Evolutionary conservation across 2,888 invertebrate genomes (phyloP), one percentile per base, ranked within the genome.

Genomic region (Dryobota labecula): DNA sequence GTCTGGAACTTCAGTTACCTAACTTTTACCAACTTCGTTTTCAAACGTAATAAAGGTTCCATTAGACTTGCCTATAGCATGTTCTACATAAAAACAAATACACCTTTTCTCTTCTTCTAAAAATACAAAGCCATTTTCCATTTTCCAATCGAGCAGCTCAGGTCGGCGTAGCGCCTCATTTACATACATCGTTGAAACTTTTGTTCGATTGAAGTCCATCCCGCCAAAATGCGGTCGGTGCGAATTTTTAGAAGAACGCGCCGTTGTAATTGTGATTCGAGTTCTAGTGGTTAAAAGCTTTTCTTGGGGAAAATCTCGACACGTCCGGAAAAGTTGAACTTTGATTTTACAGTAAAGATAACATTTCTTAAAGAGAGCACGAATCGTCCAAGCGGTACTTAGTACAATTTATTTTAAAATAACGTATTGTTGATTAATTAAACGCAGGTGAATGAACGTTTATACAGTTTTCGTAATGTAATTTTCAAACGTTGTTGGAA

Each of bases 221-320:
- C 83, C 64, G 80, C 77, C 86, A 82, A 88, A 89, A 87, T 82
- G 86, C 87, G 86, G 87, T 86, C 85, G 86, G 87, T 87, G 87
- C 84, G 87, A 89, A 91, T 89, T 90, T 90, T 92, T 90, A 86
- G 87, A 83, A 87, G 87, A 87, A 85, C 86, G 84, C 86, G 85
- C 83, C 78, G 84, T 87, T 90, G 89, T 92, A 91, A 93, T 92
- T 92, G 90, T 88, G 85, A 87, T 87, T 92, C 88, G 85, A 93
- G 90, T 89, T 92, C 88, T 85, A 93, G 92, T 89, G 91, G 87
- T 91, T 92, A 91, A 93, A 93, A 93, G 93, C 93, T 93, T 92
- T 91, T 89, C 90, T 90, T 90, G 88, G 83, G 80, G 85, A 88
- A 84, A 87, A 86, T 88, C 89, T 88, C 85, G 86, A 90, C 89